Conservation (phyloP, 1,140 invertebrate genomes). For the Leptinotarsa undecemlineata region DNA sequence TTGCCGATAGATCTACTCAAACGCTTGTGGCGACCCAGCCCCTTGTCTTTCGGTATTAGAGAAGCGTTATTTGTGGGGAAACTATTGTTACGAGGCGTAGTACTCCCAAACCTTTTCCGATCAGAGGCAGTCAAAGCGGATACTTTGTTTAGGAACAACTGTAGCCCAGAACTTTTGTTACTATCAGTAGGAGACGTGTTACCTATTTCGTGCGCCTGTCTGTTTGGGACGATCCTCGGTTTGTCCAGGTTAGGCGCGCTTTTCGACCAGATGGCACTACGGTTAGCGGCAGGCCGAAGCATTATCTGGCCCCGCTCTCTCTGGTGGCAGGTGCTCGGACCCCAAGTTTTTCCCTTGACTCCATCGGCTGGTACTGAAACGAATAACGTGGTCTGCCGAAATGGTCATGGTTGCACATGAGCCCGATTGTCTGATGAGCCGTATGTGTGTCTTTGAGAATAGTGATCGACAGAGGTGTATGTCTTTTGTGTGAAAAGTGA, state of each 20-base stretch:
- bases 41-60: constrained; percentile 38
- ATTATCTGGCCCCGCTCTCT: constrained; percentile 78
- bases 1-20: constrained; percentile 53
- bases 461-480: not conserved
- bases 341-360: constrained; percentile 97
- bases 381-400: constrained; percentile 14
- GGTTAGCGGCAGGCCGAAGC: constrained; percentile 53
- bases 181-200: constrained; percentile 50
- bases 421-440: not conserved
- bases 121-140: constrained; percentile 46
- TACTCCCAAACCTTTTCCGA: constrained; percentile 41
- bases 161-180: constrained; percentile 47
- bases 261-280: constrained; percentile 58
- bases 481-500: not conserved
- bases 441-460: constrained; percentile 18
- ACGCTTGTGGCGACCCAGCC: constrained; percentile 45
- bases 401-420: not conserved
- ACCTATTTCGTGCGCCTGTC: constrained; percentile 65
- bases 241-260: constrained; percentile 84
- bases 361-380: constrained; percentile 84
- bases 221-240: constrained; percentile 57
- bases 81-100: constrained; percentile 50
- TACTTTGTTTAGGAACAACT: constrained; percentile 48
- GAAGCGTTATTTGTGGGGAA: constrained; percentile 47
- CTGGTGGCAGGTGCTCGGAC: constrained; percentile 89